Conservation (phyloP, 2,113 vertebrate species). For the Bubo blakistoni region DNA sequence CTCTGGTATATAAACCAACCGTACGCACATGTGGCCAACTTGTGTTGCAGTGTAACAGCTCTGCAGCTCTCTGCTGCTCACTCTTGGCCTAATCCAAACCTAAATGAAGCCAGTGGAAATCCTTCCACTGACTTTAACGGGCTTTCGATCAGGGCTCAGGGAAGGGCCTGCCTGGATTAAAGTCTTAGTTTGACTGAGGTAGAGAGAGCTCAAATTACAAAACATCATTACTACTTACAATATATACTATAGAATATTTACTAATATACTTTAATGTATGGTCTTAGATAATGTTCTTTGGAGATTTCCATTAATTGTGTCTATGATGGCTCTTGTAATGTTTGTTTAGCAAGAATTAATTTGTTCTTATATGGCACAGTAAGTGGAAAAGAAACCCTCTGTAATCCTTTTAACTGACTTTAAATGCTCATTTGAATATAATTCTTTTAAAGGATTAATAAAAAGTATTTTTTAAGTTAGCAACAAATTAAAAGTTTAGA, state of each 20-base stretch:
- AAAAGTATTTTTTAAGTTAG: slow-evolving; percentile 17
- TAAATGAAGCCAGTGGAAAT: neutral
- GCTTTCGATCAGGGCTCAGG: neutral
- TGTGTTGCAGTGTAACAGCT: neutral
- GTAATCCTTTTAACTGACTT: slow-evolving; percentile 35
- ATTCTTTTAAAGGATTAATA: slow-evolving; percentile 47
- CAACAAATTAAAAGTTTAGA: slow-evolving; percentile 33
- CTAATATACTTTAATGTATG: slow-evolving; percentile 3
- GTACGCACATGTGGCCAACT: rapidly evolving
- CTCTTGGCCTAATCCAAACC: neutral
- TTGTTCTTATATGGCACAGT: neutral
- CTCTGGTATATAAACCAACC: neutral
- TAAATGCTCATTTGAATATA: slow-evolving; percentile 29
- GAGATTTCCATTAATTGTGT: slow-evolving; percentile 30
- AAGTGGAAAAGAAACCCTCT: neutral
- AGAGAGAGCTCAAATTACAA: slow-evolving; percentile 20
- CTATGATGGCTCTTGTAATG: neutral
- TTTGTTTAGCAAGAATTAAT: slow-evolving; percentile 38
- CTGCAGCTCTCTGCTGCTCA: neutral
- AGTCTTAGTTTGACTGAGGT: neutral
- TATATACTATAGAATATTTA: slow-evolving; percentile 17
- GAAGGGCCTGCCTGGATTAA: neutral
- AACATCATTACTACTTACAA: neutral
- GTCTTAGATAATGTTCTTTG: neutral
- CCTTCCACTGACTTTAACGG: neutral